Evolutionary conservation across 2,888 invertebrate genomes (phyloP).

Genomic region (Agonopterix alstromeriana): DNA sequence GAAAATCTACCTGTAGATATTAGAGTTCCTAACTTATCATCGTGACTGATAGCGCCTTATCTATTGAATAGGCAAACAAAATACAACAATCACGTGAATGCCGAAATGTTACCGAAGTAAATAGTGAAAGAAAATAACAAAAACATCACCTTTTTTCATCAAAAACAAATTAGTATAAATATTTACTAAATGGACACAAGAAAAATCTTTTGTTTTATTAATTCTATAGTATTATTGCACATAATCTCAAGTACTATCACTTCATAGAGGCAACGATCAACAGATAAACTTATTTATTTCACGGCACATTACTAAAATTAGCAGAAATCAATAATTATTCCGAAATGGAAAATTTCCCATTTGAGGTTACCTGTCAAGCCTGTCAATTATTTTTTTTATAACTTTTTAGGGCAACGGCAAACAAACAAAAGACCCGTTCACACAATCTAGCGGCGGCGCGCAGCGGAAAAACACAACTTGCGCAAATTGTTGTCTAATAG

Average conservation of each 20-base stretch:
- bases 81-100: background rate
- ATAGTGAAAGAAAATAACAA: conserved; percentile 11
- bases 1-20: background rate
- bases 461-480: conserved; percentile 23
- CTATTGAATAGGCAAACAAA: background rate
- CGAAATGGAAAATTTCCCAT: conserved; percentile 17
- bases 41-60: background rate
- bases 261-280: conserved; percentile 14
- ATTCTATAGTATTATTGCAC: conserved; percentile 24
- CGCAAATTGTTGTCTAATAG: conserved; percentile 29
- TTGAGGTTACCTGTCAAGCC: conserved; percentile 61
- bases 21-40: background rate
- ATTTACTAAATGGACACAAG: conserved; percentile 15
- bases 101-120: background rate
- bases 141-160: conserved; percentile 19
- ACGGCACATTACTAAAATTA: conserved; percentile 15
- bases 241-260: conserved; percentile 30
- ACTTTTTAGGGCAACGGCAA: background rate
- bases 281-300: conserved; percentile 14
- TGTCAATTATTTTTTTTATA: conserved; percentile 47
- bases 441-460: no score
- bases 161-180: conserved; percentile 14
- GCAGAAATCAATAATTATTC: conserved; percentile 27
- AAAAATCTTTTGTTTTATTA: conserved; percentile 15
- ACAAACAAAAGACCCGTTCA: no score